These are phyloP conservation scores for Diadumene lineata DNA, from an alignment of 92 coral and sea anemone genomes.

Conservation along the genomic window DNA sequence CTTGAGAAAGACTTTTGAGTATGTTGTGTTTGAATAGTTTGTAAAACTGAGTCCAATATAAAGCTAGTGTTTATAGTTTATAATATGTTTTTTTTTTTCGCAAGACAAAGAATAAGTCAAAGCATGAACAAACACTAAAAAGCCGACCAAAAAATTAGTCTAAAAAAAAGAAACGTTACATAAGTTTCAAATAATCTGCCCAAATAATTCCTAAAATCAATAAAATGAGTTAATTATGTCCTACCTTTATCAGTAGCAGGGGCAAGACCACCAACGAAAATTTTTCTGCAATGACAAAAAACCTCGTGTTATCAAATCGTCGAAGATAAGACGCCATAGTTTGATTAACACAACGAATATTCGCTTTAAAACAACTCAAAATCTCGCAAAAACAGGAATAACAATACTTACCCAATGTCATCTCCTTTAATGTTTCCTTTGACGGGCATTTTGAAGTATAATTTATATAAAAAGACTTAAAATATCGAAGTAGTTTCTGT, in stretches of 20 bases:
- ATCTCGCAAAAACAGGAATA: background rate
- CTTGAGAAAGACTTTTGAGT: too few species aligned
- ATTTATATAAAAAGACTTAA: background rate
- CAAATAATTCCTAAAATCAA: too few species aligned
- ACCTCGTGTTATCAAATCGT: slow-evolving; percentile 19
- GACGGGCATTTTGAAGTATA: slow-evolving; percentile 21
- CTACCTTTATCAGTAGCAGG: slow-evolving; percentile 77
- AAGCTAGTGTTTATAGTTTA: too few species aligned
- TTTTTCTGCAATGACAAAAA: slow-evolving; percentile 59
- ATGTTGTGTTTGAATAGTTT: too few species aligned
- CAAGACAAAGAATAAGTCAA: too few species aligned
- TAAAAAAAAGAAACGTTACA: too few species aligned
- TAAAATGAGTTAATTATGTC: slow-evolving; percentile 13
- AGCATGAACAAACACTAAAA: too few species aligned
- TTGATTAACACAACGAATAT: background rate
- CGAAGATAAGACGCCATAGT: background rate
- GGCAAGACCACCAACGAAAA: slow-evolving; percentile 91
- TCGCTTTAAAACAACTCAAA: background rate
- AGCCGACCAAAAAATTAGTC: too few species aligned
- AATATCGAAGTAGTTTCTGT: background rate
- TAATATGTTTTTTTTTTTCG: too few species aligned
- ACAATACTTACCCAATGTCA: slow-evolving; percentile 78
- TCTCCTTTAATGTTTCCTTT: slow-evolving; percentile 62
- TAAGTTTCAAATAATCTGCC: too few species aligned
- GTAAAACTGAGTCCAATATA: too few species aligned